phyloP scores from a whole-genome alignment of 2,888 invertebrate genomes.

The Xanthorhoe designata region DNA sequence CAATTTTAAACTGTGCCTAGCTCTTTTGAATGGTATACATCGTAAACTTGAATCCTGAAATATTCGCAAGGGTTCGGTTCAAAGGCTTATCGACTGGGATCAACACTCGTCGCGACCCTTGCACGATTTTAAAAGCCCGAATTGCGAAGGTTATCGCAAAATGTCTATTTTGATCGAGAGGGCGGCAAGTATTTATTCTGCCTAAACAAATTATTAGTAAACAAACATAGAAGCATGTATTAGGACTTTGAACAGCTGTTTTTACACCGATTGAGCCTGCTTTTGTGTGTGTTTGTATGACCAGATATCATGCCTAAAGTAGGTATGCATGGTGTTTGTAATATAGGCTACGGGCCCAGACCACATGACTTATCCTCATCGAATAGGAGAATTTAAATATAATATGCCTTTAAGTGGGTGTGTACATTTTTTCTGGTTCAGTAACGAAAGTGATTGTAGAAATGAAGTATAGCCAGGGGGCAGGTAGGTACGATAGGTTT shows the following conservation, averaged over 20 bases:
- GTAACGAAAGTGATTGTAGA: too few species aligned
- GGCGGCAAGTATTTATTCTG: conserved; percentile 7
- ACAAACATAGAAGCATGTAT: conserved; percentile 1
- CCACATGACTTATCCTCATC: too few species aligned
- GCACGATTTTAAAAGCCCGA: conserved; percentile 30
- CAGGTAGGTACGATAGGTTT: not conserved
- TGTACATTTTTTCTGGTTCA: too few species aligned
- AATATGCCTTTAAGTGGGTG: too few species aligned
- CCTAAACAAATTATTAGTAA: conserved; percentile 3
- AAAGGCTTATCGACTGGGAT: conserved; percentile 51
- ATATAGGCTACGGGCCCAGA: too few species aligned
- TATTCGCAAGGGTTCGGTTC: conserved; percentile 43
- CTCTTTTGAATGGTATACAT: not conserved
- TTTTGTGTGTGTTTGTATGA: too few species aligned
- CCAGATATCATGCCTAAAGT: too few species aligned
- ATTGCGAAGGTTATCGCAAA: conserved; percentile 47
- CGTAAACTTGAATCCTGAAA: conserved; percentile 7
- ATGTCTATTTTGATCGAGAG: conserved; percentile 21
- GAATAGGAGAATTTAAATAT: too few species aligned
- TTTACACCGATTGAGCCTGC: too few species aligned
- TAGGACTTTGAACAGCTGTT: not conserved
- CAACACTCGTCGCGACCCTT: conserved; percentile 48
- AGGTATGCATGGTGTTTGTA: too few species aligned
- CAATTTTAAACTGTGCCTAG: not conserved
- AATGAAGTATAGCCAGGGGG: too few species aligned